Evolutionary conservation across 2,888 invertebrate species (phyloP), one percentile per base, ranked within the genome.

Genomic region (Oscheius myriophilus): DNA sequence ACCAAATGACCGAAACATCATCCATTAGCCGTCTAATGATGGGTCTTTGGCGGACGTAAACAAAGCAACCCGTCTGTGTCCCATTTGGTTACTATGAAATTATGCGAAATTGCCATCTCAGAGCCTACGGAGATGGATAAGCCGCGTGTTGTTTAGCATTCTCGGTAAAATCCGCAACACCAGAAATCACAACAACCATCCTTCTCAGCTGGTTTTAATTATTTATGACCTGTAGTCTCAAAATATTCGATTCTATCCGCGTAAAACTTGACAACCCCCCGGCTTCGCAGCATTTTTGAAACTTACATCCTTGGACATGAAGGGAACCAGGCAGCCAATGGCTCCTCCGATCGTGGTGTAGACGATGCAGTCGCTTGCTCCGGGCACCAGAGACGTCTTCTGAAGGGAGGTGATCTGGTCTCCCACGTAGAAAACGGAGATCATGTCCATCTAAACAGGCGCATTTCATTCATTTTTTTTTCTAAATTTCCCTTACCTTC

Each of bases 291-390:
- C n/a, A n/a, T n/a, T n/a, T n/a, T n/a, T n/a, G n/a, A n/a, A n/a
- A 71, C 82, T 70, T 65, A 87, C 87, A 77, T 88, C 96, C 82
- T 94, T 92, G 21, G 94, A 94, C 0, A 95, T 94, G 86, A 96
- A 96, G 0, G 96, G 95, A 23, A 96, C 92, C 46, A 96, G 89
- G 9, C 95, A 94, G 0, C 96, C 96, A 0, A 96, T 92, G 0
- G 94, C 84, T 2, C 96, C 98, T 71, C 95, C 94, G 16, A 98
- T 87, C 0, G 97, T 96, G 0, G 96, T 94, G 87, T 99, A 99
- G 1, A 99, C 92, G 4, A 98, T 90, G 0, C 95, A 94, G 88
- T 98, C 98, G 0, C 94, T 95, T 2, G 97, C 97, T 4, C 96
- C 98, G 0, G 97, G 97, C 84, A 98, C 95, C 18, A 99, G 88